Evolutionary conservation across 2,888 invertebrate genomes (phyloP), one percentile per base, ranked within the genome.

Genomic region (Pimpla rufipes): DNA sequence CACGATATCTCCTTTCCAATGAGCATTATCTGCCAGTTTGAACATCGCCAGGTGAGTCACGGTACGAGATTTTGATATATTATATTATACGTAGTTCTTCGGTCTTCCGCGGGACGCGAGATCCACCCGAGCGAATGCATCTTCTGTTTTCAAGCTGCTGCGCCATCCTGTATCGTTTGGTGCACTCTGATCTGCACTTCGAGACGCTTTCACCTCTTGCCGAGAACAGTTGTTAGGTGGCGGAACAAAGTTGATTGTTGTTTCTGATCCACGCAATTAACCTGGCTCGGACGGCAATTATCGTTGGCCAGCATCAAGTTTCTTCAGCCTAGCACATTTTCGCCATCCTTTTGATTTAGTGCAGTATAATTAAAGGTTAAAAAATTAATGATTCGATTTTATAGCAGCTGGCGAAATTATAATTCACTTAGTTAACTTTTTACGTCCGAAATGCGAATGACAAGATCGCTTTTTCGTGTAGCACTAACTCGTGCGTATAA

Each of bases 1-100:
- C 86, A 84, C 85, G 85, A 83, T 83, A 79, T 83, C 79, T 77
- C 80, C 79, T 80, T 73, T 80, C 71, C 71, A 77, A 83, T 82
- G 84, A 84, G 76, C 82, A 84, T 84, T 82, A 84, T 82, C 84
- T 82, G 84, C 75, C 84, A 79, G 79, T 73, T 68, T 62, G 47
- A 84, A 82, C 79, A 79, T 84, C 79, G 52, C 71, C 13, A 74
- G 79, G 74, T 84, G 82, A 84, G 84, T 84, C 84, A 82, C 79
- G 84, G 73, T 73, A 82, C 66, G 76, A 62, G 75, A 82, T 82
- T 79, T 79, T 75, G 84, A 82, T 84, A 76, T 71, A 79, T 21
- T 64, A 35, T 62, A 75, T 79, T 82, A 70, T 40, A 59, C 75
- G 29, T 59, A 79, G 79, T 50, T 64, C 55, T 52, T 8, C 70